These are phyloP conservation scores for Parascotia fuliginaria DNA, from an alignment of 2,888 invertebrate species.

Conservation along the genomic window DNA sequence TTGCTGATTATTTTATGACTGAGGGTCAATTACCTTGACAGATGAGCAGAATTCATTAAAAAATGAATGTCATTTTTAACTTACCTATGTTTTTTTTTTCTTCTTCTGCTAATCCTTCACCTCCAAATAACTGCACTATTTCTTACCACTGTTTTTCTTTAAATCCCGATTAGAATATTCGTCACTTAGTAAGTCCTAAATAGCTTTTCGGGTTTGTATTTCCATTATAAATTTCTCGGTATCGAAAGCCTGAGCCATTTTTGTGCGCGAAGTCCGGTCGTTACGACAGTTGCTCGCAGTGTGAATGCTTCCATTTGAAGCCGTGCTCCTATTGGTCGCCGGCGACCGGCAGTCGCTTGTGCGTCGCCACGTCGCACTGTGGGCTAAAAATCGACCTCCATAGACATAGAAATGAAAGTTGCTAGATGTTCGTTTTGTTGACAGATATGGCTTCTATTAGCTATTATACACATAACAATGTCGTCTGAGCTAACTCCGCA, in stretches of 20 bases:
- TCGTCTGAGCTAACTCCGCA: too few relatives aligned
- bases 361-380: slow-evolving; percentile 9
- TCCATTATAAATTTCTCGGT: slow-evolving; percentile 7
- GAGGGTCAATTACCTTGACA: slow-evolving; percentile 19
- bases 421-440: too few relatives aligned
- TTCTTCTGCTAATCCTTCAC: slow-evolving; percentile 13
- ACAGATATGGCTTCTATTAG: too few relatives aligned
- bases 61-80: slow-evolving; percentile 11
- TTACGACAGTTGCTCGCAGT: slow-evolving; percentile 26
- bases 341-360: slow-evolving; percentile 25
- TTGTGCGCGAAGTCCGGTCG: slow-evolving; percentile 21
- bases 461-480: too few relatives aligned
- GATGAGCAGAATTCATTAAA: slow-evolving; percentile 17
- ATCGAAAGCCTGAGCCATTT: slow-evolving; percentile 6
- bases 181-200: slow-evolving; percentile 8
- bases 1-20: slow-evolving; percentile 24
- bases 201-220: slow-evolving; percentile 6
- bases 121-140: slow-evolving; percentile 10
- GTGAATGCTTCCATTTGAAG: too few relatives aligned
- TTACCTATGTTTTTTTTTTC: slow-evolving; percentile 12
- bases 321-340: slow-evolving; percentile 29
- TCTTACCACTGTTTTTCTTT: slow-evolving; percentile 16
- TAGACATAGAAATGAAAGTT: too few relatives aligned
- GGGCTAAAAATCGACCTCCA: too few relatives aligned
- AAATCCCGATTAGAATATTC: slow-evolving; percentile 15